Base-by-base conservation (phyloP, 2,888 invertebrate genomes). In the Plebejus anna region DNA sequence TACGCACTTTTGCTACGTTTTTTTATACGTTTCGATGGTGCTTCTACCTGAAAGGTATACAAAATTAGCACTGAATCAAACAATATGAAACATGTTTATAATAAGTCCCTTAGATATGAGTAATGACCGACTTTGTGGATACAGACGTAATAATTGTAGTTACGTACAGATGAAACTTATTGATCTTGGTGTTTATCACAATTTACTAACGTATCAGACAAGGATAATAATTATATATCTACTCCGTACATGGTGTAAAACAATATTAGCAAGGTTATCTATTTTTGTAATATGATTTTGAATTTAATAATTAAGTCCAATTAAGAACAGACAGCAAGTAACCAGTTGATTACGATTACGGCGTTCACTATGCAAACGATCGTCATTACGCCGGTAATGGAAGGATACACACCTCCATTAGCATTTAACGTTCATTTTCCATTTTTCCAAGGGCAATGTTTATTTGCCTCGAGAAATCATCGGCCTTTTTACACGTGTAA, bases 311-410 rank as follows among this genome's bases (percentile, higher is more conserved):
- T 6, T 28, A 59, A 5, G 7, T 59, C 22, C 59, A 59, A 9
- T 22, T 3, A 9, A 61, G 61, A 61, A 9, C 61, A 61, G 22
- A 61, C 61, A 61, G n/a, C 61, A 16, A 57, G n/a, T 61, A 11
- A 61, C 28, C 28, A 28, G 22, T 28, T 61, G 9, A n/a, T 57
- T 61, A 28, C 61, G 28, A 22, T 22, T 22, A 22, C 22, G 22
- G 61, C 61, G 28, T 61, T 28, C 28, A 28, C 28, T 61, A 28
- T 28, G 61, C 61, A 61, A 61, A 61, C 61, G 61, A 61, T 61
- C 7, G 28, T 61, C 61, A 9, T 61, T 28, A 61, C 61, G 2
- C 28, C 11, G 51, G 51, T 51, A 51, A 51, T 51, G 51, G 51
- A 51, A 51, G 51, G 51, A 51, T 51, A 28, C 61, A 61, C 9